Conservation (phyloP, 2,797 vertebrate genomes). For the Periophthalmus magnuspinnatus region DNA sequence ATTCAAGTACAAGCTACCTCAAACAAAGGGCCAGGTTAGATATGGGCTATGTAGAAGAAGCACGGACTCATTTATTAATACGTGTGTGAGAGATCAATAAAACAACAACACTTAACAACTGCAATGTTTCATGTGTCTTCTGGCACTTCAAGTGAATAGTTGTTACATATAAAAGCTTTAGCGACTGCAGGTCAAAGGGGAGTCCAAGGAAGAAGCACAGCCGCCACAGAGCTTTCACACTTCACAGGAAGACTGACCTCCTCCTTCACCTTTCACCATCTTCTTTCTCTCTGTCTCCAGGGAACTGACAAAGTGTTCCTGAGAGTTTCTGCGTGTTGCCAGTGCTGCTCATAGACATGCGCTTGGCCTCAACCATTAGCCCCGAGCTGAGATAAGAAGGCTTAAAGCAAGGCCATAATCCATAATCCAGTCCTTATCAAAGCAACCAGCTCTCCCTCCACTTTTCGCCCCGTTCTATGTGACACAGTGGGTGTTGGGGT, state of each 20-base stretch:
- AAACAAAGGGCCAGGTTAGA: neutral
- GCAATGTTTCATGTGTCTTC: slow-evolving; percentile 12
- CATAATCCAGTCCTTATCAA: slow-evolving; percentile 80
- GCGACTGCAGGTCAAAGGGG: slow-evolving; percentile 29
- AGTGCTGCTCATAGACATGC: slow-evolving; percentile 59
- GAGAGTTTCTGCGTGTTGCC: slow-evolving; percentile 54
- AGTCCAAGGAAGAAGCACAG: slow-evolving; percentile 43
- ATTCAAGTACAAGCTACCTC: neutral
- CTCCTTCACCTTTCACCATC: slow-evolving; percentile 29
- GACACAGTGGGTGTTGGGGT: slow-evolving; percentile 40
- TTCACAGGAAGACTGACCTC: slow-evolving; percentile 46
- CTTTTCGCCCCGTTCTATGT: slow-evolving; percentile 30
- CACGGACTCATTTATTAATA: neutral
- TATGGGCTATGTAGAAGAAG: neutral
- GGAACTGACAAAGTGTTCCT: slow-evolving; percentile 49
- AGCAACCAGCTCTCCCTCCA: slow-evolving; percentile 66
- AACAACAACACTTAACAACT: slow-evolving; percentile 14
- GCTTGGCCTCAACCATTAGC: slow-evolving; percentile 72
- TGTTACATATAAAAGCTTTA: slow-evolving; percentile 34
- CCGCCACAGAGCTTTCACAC: slow-evolving; percentile 49
- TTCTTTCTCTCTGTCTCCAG: slow-evolving; percentile 42
- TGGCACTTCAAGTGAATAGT: slow-evolving; percentile 35
- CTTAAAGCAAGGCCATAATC: slow-evolving; percentile 75
- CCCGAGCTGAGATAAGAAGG: slow-evolving; percentile 75
- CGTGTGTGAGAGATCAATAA: slow-evolving; percentile 12